Conservation (phyloP, 1,140 invertebrate genomes). For the Drosophila kepulauana region DNA sequence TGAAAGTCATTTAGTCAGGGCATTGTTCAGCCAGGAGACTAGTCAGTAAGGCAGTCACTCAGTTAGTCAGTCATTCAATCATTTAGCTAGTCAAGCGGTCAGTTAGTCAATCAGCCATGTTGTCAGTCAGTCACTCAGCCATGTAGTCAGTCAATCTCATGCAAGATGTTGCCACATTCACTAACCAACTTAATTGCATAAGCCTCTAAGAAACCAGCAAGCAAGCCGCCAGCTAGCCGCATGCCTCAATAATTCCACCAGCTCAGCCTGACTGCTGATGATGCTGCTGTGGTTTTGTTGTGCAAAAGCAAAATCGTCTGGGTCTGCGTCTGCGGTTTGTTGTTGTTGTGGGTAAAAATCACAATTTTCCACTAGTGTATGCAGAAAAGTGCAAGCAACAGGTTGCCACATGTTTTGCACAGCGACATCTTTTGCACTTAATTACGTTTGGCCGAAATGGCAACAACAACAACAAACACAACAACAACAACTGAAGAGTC, state of each 20-base stretch:
- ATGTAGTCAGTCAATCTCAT: conserved; percentile 45
- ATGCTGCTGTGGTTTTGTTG: background rate
- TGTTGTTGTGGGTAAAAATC: background rate
- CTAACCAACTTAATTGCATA: conserved; percentile 71
- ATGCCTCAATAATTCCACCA: conserved; percentile 63
- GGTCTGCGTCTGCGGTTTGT: background rate
- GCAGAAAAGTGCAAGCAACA: conserved; percentile 61
- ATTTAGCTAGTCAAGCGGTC: background rate
- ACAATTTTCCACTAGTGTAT: conserved; percentile 49
- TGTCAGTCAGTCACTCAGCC: conserved; percentile 9
- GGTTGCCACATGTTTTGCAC: conserved; percentile 39
- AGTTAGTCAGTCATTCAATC: background rate
- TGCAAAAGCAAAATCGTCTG: conserved; percentile 27
- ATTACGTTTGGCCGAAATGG: conserved; percentile 37
- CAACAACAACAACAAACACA: conserved; percentile 19
- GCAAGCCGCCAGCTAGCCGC: conserved; percentile 12
- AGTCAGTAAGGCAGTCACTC: background rate
- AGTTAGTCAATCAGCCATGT: background rate
- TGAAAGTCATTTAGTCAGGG: conserved; percentile 1
- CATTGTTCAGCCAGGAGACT: background rate
- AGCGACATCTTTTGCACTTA: conserved; percentile 65
- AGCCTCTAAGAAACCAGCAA: conserved; percentile 38
- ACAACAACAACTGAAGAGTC: background rate
- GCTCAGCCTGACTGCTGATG: conserved; percentile 20
- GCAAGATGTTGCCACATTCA: conserved; percentile 61